Conservation (phyloP, 2,888 invertebrate species). For the Panopea generosa region DNA sequence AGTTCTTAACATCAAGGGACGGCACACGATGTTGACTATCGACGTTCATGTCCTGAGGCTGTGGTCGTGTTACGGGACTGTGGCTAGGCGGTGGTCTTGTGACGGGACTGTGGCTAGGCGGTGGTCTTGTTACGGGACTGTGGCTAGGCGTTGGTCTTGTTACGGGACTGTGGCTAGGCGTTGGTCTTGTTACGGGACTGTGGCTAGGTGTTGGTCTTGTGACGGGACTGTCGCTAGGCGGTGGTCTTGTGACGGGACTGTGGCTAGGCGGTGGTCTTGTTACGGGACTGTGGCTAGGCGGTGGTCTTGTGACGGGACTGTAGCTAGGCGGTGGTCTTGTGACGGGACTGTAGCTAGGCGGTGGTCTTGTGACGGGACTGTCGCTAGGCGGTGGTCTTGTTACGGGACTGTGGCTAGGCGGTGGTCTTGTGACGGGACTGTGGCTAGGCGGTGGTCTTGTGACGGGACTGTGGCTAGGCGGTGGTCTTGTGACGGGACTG, state of each 20-base stretch:
- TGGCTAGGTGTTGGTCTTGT: not conserved
- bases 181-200: not conserved
- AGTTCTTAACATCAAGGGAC: slow-evolving; percentile 8
- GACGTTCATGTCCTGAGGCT: slow-evolving; percentile 17
- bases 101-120: not conserved
- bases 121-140: not conserved
- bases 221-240: not conserved
- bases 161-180: not conserved
- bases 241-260: not conserved
- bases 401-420: not conserved
- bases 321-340: not conserved
- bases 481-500: not conserved
- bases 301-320: not conserved
- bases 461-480: not conserved
- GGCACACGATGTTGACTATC: slow-evolving; percentile 9
- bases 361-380: not conserved
- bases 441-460: not conserved
- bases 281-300: slow-evolving; percentile 4
- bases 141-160: not conserved
- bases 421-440: not conserved
- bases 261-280: not conserved
- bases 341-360: not conserved
- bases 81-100: not conserved
- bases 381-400: not conserved
- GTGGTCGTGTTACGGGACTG: not conserved